Evolutionary conservation across 1,140 invertebrate genomes (phyloP).

Genomic region (Spodoptera frugiperda): DNA sequence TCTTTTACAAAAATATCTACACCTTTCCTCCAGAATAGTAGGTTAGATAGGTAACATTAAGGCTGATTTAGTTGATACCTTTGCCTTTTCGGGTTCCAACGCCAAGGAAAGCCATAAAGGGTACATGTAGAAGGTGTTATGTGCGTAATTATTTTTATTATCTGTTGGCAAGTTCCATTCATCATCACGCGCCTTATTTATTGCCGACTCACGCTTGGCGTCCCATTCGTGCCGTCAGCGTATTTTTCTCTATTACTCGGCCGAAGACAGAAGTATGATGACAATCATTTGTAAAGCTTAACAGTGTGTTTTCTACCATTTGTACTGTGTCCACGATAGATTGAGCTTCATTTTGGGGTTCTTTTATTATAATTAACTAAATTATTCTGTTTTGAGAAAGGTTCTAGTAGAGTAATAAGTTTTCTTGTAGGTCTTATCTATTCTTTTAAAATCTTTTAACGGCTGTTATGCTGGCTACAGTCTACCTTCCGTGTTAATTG

Average conservation of each 20-base stretch:
- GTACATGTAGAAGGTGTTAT: constrained; percentile 41
- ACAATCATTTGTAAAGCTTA: constrained; percentile 42
- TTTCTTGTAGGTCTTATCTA: not conserved
- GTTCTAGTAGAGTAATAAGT: not conserved
- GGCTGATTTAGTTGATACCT: constrained; percentile 39
- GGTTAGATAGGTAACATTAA: constrained; percentile 36
- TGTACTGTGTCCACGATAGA: constrained; percentile 12
- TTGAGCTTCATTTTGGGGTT: not conserved
- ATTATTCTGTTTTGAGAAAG: not conserved
- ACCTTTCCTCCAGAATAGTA: constrained; percentile 9
- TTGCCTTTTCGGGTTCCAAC: constrained; percentile 17
- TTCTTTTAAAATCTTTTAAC: not conserved
- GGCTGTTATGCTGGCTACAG: too few species aligned
- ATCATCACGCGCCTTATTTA: constrained; percentile 46
- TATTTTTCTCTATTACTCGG: constrained; percentile 39
- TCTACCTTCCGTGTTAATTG: too few species aligned
- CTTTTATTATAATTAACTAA: constrained; percentile 29
- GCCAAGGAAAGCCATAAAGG: constrained; percentile 37
- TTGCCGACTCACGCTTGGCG: constrained; percentile 14
- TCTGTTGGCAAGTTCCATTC: constrained; percentile 42
- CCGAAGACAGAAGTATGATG: constrained; percentile 35
- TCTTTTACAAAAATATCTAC: constrained; percentile 14
- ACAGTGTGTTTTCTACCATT: constrained; percentile 16
- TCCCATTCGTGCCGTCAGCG: constrained; percentile 22
- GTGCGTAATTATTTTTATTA: constrained; percentile 50